Base-by-base conservation (phyloP, 2,797 vertebrate species). In the Hozukius guyotensis region DNA sequence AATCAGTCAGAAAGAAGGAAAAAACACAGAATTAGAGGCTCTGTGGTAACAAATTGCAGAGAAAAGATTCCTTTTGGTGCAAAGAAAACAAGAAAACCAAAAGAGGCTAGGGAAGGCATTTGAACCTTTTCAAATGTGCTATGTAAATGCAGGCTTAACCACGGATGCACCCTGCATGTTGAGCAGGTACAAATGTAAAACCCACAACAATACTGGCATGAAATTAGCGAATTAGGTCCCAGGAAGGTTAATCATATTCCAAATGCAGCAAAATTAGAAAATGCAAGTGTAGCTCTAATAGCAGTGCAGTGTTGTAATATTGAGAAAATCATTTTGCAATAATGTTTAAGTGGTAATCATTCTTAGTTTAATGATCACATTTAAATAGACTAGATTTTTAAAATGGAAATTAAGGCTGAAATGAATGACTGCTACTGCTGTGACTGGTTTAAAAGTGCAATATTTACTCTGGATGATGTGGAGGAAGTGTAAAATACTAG, bases 161-260 rank as follows among this genome's bases (percentile, higher is more conserved):
- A 70, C 10, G 2, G 25, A 63, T 14, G 22, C 25, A 65, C 6
- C 5, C 59, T 61, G 75, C 42, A 86, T 80, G 64, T 34, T 72
- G 65, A 87, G 56, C 49, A 82, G 64, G 18, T 32, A 59, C 34
- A 64, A 53, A 85, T 80, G 61, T 62, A 61, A 64, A 77, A 79
- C 2, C 20, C 36, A 79, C 25, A 77, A 68, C 25, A 85, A 73
- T 56, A 25, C 62, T n/a, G 22, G 49, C 32, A 77, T 63, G 27
- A 70, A 78, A 78, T 78, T 36, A 46, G 13, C 34, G 64, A 81
- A 78, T 72, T 59, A 70, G 59, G 81, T 77, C n/a, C n/a, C 53
- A 55, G 14, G 7, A 66, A 84, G 72, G 81, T 83, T 78, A 81
- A 84, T 71, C 8, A 53, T 67, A 82, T 82, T 85, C 63, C 8